Conservation (phyloP, 64 coral and sea anemone genomes). For the Stichodactyla helianthus region DNA sequence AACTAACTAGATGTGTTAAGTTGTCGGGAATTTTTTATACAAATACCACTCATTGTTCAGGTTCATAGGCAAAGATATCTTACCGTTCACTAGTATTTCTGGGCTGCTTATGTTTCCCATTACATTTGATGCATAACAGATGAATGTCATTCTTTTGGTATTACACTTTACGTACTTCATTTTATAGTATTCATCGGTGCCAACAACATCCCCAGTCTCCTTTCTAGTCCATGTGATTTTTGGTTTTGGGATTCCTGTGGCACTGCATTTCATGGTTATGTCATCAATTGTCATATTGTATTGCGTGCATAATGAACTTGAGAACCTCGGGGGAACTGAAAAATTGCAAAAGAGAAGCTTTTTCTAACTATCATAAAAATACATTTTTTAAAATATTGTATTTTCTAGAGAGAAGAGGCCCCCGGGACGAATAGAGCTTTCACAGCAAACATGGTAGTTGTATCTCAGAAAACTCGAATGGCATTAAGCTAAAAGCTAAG, state of each 20-base stretch:
- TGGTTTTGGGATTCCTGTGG: background rate
- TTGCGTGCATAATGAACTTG: background rate
- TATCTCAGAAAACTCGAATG: too few relatives aligned
- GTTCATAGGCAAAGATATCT: too few relatives aligned
- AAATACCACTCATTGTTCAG: too few relatives aligned
- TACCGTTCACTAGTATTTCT: background rate
- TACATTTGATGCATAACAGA: background rate
- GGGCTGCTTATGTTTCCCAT: background rate
- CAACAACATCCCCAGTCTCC: background rate
- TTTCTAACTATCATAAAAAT: too few relatives aligned
- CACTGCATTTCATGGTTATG: background rate
- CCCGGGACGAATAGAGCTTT: too few relatives aligned
- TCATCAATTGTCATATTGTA: background rate
- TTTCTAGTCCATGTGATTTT: background rate
- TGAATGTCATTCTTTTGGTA: background rate
- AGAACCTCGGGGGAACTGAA: background rate
- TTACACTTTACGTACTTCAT: background rate
- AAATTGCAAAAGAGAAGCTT: too few relatives aligned
- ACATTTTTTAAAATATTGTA: too few relatives aligned
- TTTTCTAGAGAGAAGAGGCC: too few relatives aligned
- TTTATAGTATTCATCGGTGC: background rate
- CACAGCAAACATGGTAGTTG: too few relatives aligned
- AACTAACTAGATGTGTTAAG: too few relatives aligned
- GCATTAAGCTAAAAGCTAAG: too few relatives aligned
- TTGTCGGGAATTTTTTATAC: too few relatives aligned